These are phyloP conservation scores for Tautogolabrus adspersus DNA, from an alignment of 2,113 vertebrate species.

Conservation along the genomic window DNA sequence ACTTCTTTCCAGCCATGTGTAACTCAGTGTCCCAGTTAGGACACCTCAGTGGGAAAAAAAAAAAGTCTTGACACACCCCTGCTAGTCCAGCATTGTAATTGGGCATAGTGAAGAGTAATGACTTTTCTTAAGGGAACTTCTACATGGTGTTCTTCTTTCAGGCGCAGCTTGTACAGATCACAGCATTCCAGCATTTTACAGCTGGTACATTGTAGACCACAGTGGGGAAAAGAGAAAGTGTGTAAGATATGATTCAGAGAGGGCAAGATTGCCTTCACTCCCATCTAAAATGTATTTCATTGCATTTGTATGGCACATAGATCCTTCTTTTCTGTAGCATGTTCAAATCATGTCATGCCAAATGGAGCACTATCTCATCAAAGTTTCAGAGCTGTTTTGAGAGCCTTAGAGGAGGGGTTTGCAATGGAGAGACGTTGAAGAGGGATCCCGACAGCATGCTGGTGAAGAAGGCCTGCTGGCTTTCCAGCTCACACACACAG, in stretches of 20 bases:
- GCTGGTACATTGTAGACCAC: slow-evolving; percentile 10
- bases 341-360: slow-evolving; percentile 59
- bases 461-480: slow-evolving; percentile 72
- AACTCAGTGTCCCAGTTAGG: not conserved
- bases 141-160: not conserved
- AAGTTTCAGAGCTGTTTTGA: slow-evolving; percentile 70
- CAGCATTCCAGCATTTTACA: slow-evolving; percentile 17
- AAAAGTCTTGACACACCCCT: not conserved
- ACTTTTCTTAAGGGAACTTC: slow-evolving; percentile 5
- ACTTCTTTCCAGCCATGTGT: not conserved
- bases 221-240: not conserved
- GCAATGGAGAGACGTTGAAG: slow-evolving; percentile 70
- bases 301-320: slow-evolving; percentile 20
- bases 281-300: slow-evolving; percentile 42
- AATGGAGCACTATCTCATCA: slow-evolving; percentile 69
- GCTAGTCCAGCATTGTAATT: slow-evolving; percentile 10
- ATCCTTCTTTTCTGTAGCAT: slow-evolving; percentile 42
- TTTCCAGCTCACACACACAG: slow-evolving; percentile 74
- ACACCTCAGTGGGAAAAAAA: not conserved
- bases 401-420: slow-evolving; percentile 55
- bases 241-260: slow-evolving; percentile 28
- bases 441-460: slow-evolving; percentile 66
- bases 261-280: slow-evolving; percentile 1
- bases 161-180: slow-evolving; percentile 3
- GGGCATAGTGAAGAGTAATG: not conserved